Evolutionary conservation across 2,888 invertebrate genomes (phyloP).

Genomic region (Caenorhabditis uteleia): DNA sequence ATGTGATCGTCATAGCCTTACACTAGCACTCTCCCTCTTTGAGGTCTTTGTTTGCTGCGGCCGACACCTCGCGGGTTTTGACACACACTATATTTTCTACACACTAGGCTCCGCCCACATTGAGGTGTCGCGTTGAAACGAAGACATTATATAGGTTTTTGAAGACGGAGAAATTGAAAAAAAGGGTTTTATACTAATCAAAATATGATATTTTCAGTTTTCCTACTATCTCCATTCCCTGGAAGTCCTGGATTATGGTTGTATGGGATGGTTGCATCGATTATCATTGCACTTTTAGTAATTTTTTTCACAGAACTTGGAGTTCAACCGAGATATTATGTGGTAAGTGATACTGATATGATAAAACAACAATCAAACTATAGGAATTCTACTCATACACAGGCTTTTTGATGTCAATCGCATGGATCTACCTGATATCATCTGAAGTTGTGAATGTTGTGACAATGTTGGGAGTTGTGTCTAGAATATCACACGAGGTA

Average conservation of each 20-base stretch:
- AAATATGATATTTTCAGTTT: constrained; percentile 26
- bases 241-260: constrained; percentile 44
- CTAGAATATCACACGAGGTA: constrained; percentile 62
- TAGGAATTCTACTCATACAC: constrained; percentile 70
- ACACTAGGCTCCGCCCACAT: constrained; percentile 27
- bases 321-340: constrained; percentile 52
- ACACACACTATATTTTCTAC: constrained; percentile 16
- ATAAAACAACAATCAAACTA: constrained; percentile 5
- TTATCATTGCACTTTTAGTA: constrained; percentile 40
- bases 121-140: background rate
- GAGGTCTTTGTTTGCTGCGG: constrained; percentile 7
- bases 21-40: background rate
- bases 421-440: constrained; percentile 76
- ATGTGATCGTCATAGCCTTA: constrained; percentile 25
- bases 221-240: constrained; percentile 21
- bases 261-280: constrained; percentile 43
- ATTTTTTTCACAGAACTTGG: constrained; percentile 44
- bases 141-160: background rate
- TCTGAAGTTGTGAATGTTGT: constrained; percentile 76
- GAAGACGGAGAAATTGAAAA: background rate
- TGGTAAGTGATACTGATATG: constrained; percentile 20
- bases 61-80: constrained; percentile 27
- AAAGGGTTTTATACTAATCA: background rate
- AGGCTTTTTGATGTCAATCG: constrained; percentile 75
- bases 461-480: constrained; percentile 75